Base-by-base conservation (phyloP, 2,888 invertebrate species). In the Cordylochernes scorpioides region DNA sequence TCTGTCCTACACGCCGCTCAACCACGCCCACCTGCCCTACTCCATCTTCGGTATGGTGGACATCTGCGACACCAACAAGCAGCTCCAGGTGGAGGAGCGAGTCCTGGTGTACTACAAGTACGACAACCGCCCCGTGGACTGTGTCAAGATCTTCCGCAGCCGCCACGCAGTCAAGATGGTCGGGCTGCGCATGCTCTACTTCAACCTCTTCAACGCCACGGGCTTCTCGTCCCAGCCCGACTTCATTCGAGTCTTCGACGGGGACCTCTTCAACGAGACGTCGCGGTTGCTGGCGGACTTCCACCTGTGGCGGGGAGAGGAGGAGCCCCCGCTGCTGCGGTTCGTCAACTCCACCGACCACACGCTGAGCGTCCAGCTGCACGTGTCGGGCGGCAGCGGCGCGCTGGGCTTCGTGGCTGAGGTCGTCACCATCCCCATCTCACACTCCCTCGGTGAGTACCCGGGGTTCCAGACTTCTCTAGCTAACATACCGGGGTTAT, bases 391-490 rank as follows among this genome's bases (percentile, higher is more conserved):
- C 15, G 91, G 91, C 2, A 78, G 84, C 16, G 70, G 70, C n/a
- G 64, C 65, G 10, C 75, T 86, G 52, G 97, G 97, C 15, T 97
- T 97, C 48, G 74, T 97, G 38, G 97, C 94, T 10, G 94, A 97
- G 59, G 68, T 97, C 28, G 73, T 91, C 1, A 84, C 86, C 0
- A 57, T 91, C 22, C 94, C 97, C 0, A 75, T 82, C 46, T 78
- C 82, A 73, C 5, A 71, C 78, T 50, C 77, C 74, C 46, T 71
- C 45, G 74, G 14, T 22, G 22, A 6, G 22, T 22, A 22, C 12
- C 12, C 14, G 14, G 1, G 12, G 5, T 22, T 22, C 4, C 12
- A 22, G 6, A 22, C 22, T 13, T 22, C 5, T 6, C 19, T 19
- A 19, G 19, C 8, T 19, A 9, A 19, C 8, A 19, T 19, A 19